These are phyloP conservation scores for Leptopilina boulardi DNA, from an alignment of 1,140 invertebrate genomes.

Conservation along the genomic window DNA sequence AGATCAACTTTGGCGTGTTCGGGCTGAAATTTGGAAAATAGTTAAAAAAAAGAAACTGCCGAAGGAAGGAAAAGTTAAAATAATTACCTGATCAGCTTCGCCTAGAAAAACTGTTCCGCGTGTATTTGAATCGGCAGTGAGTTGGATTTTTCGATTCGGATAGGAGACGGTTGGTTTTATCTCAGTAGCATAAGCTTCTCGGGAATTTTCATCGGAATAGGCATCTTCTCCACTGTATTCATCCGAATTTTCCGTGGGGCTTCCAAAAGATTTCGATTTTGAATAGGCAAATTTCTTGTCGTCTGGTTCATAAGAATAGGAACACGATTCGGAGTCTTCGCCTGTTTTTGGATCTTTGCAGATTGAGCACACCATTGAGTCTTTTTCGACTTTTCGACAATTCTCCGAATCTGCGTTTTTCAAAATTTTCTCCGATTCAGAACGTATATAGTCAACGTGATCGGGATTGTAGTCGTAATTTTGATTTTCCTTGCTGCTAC, in stretches of 20 bases:
- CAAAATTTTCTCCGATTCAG: conserved; percentile 61
- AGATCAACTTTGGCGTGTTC: conserved; percentile 48
- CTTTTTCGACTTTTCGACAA: conserved; percentile 79
- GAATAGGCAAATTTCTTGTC: conserved; percentile 82
- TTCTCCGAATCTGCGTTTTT: conserved; percentile 56
- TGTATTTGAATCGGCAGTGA: conserved; percentile 25
- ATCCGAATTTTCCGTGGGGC: conserved; percentile 40
- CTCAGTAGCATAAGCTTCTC: conserved; percentile 38
- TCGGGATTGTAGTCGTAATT: conserved; percentile 49
- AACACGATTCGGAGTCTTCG: conserved; percentile 84
- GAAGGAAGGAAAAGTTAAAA: neutral
- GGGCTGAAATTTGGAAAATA: conserved; percentile 28
- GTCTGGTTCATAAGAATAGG: conserved; percentile 81
- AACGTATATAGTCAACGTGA: conserved; percentile 47
- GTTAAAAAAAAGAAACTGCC: conserved; percentile 13
- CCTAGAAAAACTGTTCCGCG: conserved; percentile 24
- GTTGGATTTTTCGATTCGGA: neutral
- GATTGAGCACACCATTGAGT: conserved; percentile 81
- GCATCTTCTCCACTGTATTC: conserved; percentile 24
- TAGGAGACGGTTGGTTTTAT: conserved; percentile 11
- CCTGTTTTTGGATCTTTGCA: conserved; percentile 83
- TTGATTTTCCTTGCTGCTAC: conserved; percentile 2
- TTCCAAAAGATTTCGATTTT: conserved; percentile 65
- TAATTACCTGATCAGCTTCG: conserved; percentile 36
- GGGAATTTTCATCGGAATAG: conserved; percentile 38